Evolutionary conservation across 2,888 invertebrate species (phyloP).

Genomic region (Epinotia nisella): DNA sequence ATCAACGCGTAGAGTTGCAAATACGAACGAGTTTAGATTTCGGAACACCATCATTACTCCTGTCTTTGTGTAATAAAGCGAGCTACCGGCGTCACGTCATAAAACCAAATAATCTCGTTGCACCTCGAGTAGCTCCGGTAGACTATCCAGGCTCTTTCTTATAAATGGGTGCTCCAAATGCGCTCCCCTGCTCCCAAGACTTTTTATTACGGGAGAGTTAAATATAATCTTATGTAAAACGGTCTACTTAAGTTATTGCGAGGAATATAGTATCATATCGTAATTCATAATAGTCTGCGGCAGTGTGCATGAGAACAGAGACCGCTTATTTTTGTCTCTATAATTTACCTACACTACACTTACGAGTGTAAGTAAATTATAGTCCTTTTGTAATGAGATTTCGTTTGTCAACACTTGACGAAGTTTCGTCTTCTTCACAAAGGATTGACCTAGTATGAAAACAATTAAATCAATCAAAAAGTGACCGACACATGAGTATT

Average conservation of each 20-base stretch:
- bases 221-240: constrained; percentile 71
- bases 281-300: not conserved
- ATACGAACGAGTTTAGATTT: constrained; percentile 43
- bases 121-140: constrained; percentile 48
- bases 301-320: constrained; percentile 1
- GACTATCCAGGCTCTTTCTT: constrained; percentile 46
- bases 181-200: constrained; percentile 62
- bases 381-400: not conserved
- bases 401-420: not conserved
- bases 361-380: too few relatives aligned
- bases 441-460: not conserved
- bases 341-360: too few relatives aligned
- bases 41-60: constrained; percentile 49
- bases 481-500: not conserved
- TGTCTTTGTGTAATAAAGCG: constrained; percentile 57
- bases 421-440: not conserved
- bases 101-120: constrained; percentile 61
- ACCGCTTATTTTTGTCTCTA: not conserved
- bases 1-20: constrained; percentile 38
- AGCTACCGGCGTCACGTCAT: constrained; percentile 57
- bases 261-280: constrained; percentile 9
- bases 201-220: constrained; percentile 71
- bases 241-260: constrained; percentile 52
- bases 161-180: constrained; percentile 70
- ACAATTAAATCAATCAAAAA: constrained; percentile 13